These are phyloP conservation scores for Xiphophorus hellerii DNA, from an alignment of 2,113 vertebrate species.

Conservation along the genomic window DNA sequence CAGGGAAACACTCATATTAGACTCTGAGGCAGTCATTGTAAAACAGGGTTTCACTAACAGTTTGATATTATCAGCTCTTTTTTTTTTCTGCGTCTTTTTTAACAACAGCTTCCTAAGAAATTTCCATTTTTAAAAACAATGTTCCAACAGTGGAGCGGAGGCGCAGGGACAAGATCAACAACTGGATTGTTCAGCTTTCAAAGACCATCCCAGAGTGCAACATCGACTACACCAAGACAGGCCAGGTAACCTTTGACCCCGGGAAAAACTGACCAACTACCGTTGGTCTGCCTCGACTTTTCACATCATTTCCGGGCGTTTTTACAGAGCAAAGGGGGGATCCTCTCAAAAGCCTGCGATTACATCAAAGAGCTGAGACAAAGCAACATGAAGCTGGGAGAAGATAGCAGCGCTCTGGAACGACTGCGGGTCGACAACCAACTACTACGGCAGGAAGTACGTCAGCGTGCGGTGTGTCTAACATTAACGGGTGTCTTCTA, in stretches of 20 bases:
- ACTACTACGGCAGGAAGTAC: constrained; percentile 88
- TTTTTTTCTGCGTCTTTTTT: neutral
- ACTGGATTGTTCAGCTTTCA: constrained; percentile 96
- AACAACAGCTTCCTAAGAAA: neutral
- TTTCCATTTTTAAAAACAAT: neutral
- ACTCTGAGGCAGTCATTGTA: neutral
- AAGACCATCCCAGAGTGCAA: constrained; percentile 95
- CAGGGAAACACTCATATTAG: neutral
- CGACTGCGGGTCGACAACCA: constrained; percentile 92
- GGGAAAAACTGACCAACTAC: too few species aligned
- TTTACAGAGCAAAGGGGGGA: constrained; percentile 92
- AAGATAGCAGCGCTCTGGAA: constrained; percentile 86
- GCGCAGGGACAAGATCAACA: constrained; percentile 94
- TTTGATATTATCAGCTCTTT: too few species aligned
- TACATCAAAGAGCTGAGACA: constrained; percentile 94
- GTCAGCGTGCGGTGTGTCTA: neutral
- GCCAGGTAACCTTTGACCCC: constrained; percentile 80
- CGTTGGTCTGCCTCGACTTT: neutral
- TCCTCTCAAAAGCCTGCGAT: constrained; percentile 94
- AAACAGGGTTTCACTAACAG: too few species aligned
- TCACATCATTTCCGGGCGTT: neutral
- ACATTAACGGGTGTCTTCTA: neutral
- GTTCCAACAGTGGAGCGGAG: constrained; percentile 86
- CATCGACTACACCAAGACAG: constrained; percentile 92
- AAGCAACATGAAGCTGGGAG: constrained; percentile 87